A percentile compares a stretch with the other conserved stretches of the same genome.
Conservation (phyloP, 2,113 vertebrate species). For the Plestiodon gilberti region DNA sequence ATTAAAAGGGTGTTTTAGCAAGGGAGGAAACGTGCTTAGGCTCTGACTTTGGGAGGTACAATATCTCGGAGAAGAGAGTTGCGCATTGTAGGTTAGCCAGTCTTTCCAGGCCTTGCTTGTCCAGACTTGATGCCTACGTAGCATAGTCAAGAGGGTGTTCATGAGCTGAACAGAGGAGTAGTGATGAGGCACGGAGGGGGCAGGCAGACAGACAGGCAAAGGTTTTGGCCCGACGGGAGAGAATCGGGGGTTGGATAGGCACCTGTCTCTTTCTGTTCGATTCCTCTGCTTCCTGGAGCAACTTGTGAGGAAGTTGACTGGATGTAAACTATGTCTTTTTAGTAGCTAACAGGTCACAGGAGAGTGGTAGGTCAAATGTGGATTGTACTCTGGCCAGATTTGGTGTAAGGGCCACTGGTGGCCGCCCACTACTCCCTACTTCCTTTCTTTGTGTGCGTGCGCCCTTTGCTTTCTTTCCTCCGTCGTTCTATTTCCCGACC, state of each 20-base stretch:
- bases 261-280: accelerated
- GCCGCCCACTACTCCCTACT: not conserved
- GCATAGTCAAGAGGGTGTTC: not conserved
- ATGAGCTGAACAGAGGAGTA: not conserved
- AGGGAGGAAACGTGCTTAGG: not conserved
- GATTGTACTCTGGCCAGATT: not conserved
- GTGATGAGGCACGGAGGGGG: too few relatives aligned
- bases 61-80: not conserved
- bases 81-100: not conserved
- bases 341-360: too few relatives aligned
- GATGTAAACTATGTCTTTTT: not conserved
- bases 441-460: not conserved
- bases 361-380: too few relatives aligned
- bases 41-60: not conserved
- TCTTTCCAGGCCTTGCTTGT: not conserved
- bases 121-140: not conserved
- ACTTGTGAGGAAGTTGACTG: not conserved
- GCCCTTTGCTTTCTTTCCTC: not conserved
- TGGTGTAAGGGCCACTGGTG: not conserved
- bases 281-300: not conserved
- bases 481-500: not conserved
- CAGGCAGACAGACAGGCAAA: not conserved
- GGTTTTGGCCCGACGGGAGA: not conserved
- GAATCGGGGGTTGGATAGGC: not conserved
- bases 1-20: not conserved